Conservation (phyloP, 2,113 vertebrate species). For the Abramis brama region DNA sequence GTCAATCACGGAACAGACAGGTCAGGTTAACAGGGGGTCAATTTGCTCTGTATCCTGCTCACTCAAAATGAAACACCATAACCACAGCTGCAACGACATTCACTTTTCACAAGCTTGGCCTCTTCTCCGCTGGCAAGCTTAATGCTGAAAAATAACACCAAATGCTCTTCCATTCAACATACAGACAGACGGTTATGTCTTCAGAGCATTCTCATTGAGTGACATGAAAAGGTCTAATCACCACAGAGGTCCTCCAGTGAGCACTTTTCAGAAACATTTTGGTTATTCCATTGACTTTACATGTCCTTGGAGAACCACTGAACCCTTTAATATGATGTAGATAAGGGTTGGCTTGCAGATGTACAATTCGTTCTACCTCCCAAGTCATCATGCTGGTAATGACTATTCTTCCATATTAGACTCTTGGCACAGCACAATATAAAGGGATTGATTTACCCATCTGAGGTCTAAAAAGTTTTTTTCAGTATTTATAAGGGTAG, state of each 20-base stretch:
- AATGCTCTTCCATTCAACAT: constrained; percentile 25
- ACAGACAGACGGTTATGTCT: constrained; percentile 21
- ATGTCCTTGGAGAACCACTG: constrained; percentile 41
- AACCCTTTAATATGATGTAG: constrained; percentile 51
- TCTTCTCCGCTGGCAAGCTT: constrained; percentile 27
- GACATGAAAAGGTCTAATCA: constrained; percentile 40
- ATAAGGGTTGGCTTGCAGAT: constrained; percentile 47
- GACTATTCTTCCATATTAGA: constrained; percentile 33
- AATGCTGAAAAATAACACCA: constrained; percentile 42
- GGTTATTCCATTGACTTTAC: constrained; percentile 41
- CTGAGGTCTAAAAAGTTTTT: constrained; percentile 12
- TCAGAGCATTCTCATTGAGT: constrained; percentile 40
- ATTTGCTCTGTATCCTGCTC: background rate
- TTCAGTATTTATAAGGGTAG: constrained; percentile 19
- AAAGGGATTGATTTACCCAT: constrained; percentile 38
- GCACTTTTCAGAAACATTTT: constrained; percentile 35
- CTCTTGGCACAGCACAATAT: constrained; percentile 26
- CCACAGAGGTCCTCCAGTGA: background rate
- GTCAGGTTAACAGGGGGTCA: constrained; percentile 17
- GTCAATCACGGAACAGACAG: constrained; percentile 1
- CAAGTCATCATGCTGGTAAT: constrained; percentile 31
- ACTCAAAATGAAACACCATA: constrained; percentile 10
- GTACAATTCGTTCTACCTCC: constrained; percentile 46
- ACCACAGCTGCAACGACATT: constrained; percentile 33
- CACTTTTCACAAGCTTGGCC: constrained; percentile 34